Evolutionary conservation across 2,888 invertebrate species (phyloP), one percentile per base, ranked within the genome.

Genomic region (Lasioglossum pauxillum): DNA sequence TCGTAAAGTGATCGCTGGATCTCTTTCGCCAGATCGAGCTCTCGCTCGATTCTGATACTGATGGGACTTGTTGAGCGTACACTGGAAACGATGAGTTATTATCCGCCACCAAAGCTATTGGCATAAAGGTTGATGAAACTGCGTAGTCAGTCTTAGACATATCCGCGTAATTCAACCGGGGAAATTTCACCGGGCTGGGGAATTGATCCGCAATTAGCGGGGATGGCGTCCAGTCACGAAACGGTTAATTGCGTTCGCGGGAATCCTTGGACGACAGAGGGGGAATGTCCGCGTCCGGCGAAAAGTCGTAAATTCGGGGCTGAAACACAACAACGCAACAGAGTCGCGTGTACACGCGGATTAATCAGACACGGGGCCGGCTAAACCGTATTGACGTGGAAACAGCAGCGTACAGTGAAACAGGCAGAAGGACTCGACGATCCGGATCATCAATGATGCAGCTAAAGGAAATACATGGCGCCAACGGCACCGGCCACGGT

Each of bases 391-490:
- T 81, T 75, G 87, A 88, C 87, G 82, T 77, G 8, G 44, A 78
- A 46, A 44, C 57, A 57, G 64, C 46, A 31, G 35, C 49, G 74
- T 67, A 73, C 27, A 60, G 35, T 46, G 79, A 77, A 81, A 38
- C 75, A 74, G 75, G 79, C 78, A 80, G 82, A 67, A 85, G 86
- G 75, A 83, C 80, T 78, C 75, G 74, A 27, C 83, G 49, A 74
- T 82, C 77, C 60, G 78, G 77, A 82, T 89, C 93, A 95, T 95
- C 93, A 95, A 95, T 94, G 94, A 95, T 95, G 94, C 94, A 95
- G 82, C 86, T 90, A 89, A 92, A 92, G 88, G 91, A 93, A 93
- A 95, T 94, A 94, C 94, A 94, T 90, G 92, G 88, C 85, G 90
- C 86, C 84, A 82, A 72, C 69, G 78, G 74, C 69, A 72, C 23